A percentile compares a stretch with the other conserved stretches of the same genome.
These are phyloP conservation scores for Petrocephalus microphthalmus DNA, from an alignment of 2,113 vertebrate species.

Conservation along the genomic window DNA sequence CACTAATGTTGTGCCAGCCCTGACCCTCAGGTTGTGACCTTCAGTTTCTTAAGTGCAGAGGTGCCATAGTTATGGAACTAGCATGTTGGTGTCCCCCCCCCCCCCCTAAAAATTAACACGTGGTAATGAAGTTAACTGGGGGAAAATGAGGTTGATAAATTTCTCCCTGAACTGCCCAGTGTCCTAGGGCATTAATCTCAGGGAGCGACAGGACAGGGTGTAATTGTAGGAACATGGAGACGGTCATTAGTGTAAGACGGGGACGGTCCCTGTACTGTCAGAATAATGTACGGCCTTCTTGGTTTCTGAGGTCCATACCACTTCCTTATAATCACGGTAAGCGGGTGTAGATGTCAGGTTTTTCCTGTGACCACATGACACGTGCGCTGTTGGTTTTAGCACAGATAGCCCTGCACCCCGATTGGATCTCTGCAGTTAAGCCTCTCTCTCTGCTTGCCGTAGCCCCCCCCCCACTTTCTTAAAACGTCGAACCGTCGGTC, in stretches of 20 bases:
- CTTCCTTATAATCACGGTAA: background rate
- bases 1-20: background rate
- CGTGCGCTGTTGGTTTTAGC: background rate
- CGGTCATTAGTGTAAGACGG: slow-evolving; percentile 27
- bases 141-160: background rate
- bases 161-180: background rate
- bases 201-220: background rate
- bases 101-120: background rate
- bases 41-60: background rate
- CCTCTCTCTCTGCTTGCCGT: slow-evolving; percentile 32
- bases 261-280: slow-evolving; percentile 20
- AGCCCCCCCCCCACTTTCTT: slow-evolving; percentile 32
- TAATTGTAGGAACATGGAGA: slow-evolving; percentile 19
- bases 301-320: background rate
- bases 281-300: slow-evolving; percentile 21
- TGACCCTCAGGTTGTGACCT: background rate
- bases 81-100: background rate
- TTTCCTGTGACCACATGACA: background rate
- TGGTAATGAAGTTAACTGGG: background rate
- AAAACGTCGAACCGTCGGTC: slow-evolving; percentile 49
- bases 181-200: background rate
- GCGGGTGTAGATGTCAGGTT: background rate
- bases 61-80: background rate
- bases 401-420: background rate
- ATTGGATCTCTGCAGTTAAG: slow-evolving; percentile 33